Evolutionary conservation across 2,888 invertebrate species (phyloP), one percentile per base, ranked within the genome.

Genomic region (Diaphora mendica): DNA sequence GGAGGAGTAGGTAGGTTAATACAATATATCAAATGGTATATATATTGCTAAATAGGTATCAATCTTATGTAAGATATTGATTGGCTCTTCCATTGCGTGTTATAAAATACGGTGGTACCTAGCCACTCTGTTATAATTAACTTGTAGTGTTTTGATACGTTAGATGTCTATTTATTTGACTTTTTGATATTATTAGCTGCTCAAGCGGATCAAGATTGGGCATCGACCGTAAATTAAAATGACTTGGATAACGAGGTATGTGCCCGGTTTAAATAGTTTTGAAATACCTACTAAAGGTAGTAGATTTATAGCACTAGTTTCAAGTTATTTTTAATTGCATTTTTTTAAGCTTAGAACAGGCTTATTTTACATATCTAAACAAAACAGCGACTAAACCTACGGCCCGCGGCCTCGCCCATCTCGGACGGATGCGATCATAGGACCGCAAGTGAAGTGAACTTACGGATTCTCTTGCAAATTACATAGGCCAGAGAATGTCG

Each of bases 191-290:
- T 82, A 80, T 72, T 89, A 91, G 91, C 91, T 87, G 89, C 87
- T 85, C 89, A 88, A 88, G 87, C 77, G 92, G 91, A 91, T 85
- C 86, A 87, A 86, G 87, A 86, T 83, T 82, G 87, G 85, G 85
- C 81, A 85, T 79, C 85, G 85, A 81, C 79, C 83, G 71, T 85
- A 80, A 81, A 81, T 77, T 87, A 83, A 90, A 91, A 93, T 93
- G 92, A 83, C 86, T 91, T 86, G 89, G 88, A 90, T 76, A 72
- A 73, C 77, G 90, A 93, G 94, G 93, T 93, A 93, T 80, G 93
- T 93, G 74, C 39, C 71, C 71, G 75, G 74, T 71, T 72, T 70
- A 69, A 71, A 33, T 59, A 30, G n/a, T 59, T 39, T 62, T 42
- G 15, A 23, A 35, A 35, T 51, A 68, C 23, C 35, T 51, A 68